A percentile compares a stretch with the other conserved stretches of the same genome.
Conservation (phyloP, 2,113 vertebrate species). For the Indri indri region DNA sequence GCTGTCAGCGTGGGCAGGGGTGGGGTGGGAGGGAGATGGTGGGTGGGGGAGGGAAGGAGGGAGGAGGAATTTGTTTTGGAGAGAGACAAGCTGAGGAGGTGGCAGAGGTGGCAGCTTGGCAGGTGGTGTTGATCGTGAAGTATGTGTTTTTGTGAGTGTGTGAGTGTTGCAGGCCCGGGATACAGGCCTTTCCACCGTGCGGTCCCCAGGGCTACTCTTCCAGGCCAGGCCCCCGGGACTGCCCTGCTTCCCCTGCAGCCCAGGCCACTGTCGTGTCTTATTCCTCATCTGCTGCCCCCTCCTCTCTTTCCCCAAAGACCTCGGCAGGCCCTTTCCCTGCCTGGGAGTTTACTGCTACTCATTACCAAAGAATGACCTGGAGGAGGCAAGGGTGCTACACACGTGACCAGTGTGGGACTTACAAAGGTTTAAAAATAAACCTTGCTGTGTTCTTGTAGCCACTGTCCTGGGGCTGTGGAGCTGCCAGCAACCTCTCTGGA, state of each 20-base stretch:
- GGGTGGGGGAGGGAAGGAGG: neutral
- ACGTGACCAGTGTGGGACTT: neutral
- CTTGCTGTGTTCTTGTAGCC: neutral
- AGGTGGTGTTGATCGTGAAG: slow-evolving; percentile 35
- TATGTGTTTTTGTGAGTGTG: neutral
- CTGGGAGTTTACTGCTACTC: neutral
- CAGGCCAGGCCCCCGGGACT: neutral
- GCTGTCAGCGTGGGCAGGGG: neutral
- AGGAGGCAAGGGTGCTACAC: neutral
- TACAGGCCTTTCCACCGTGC: neutral
- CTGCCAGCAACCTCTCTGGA: neutral
- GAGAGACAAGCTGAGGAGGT: slow-evolving; percentile 27
- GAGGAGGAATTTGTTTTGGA: neutral
- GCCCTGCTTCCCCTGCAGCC: neutral
- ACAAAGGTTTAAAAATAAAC: slow-evolving; percentile 65
- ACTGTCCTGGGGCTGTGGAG: neutral
- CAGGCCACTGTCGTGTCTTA: neutral
- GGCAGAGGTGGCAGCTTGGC: neutral
- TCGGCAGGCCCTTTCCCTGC: neutral
- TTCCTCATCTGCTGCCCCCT: neutral
- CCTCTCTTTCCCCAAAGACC: neutral
- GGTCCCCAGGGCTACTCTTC: neutral
- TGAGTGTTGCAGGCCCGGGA: neutral
- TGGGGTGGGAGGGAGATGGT: neutral
- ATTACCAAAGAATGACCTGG: slow-evolving; percentile 11